Evolutionary conservation across 2,888 invertebrate species (phyloP), one percentile per base, ranked within the genome.

Genomic region (Lithophane ornitopus): DNA sequence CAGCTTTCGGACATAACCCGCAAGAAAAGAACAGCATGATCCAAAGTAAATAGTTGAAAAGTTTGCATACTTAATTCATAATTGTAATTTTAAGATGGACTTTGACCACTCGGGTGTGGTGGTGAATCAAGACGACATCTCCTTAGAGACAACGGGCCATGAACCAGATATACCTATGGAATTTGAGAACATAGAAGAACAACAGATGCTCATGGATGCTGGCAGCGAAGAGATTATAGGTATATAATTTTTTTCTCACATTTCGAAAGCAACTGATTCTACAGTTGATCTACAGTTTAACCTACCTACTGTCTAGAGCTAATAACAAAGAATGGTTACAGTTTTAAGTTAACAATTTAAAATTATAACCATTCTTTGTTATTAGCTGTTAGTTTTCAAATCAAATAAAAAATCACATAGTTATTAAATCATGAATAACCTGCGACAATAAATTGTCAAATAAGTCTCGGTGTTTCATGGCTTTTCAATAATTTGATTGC

Each of bases 151-250:
- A 1, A 89, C 87, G 34, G 84, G 82, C 3, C 92, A 94, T 81
- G 93, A 91, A 56, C 91, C 89, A 28, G 92, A 91, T 56, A 94
- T 96, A 46, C 90, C 93, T 2, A 96, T 96, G 95, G 95, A 96
- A 65, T 95, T 95, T 91, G 94, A 94, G 61, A 91, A 93, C 34
- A 93, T 93, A 77, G 93, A 94, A 70, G 95, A 95, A 70, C 93
- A 95, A 67, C 91, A 93, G 46, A 93, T 94, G 78, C 89, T 96
- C 0, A 94, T 96, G 94, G 96, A 95, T 54, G 92, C 95, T 22
- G 94, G 91, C n/a, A 90, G 86, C 88, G 95, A 96, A 90, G 96
- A 96, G 92, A 94, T 96, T 71, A 95, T 96, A 88, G 94, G 96
- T 96, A 92, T 46, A 89, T 66, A 0, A n/a, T n/a, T n/a, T 66